Evolutionary conservation across 2,113 vertebrate genomes (phyloP), one percentile per base, ranked within the genome.

Genomic region (Raja brachyura): DNA sequence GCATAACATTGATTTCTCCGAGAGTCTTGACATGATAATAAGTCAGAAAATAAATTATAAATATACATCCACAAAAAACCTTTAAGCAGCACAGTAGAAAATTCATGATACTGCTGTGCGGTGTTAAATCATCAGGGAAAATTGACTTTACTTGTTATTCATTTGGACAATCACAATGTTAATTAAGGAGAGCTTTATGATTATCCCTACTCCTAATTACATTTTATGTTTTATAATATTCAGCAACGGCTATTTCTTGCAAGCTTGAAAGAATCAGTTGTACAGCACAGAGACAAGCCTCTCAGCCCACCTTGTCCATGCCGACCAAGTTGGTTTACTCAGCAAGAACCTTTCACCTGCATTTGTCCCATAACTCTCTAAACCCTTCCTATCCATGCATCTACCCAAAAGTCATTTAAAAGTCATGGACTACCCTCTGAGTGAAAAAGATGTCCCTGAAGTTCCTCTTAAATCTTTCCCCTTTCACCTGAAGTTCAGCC

Each of bases 161-260:
- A 48, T 79, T 79, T 33, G 39, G 14, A 79, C 48, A 39, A 79
- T 48, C 18, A 79, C 33, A 48, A 48, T 48, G 31, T 6, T 79
- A 79, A 79, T 79, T 5, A 79, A 48, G 77, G 18, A 79, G 6
- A 25, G 77, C 48, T 79, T 79, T 79, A 79, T 79, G 33, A 7
- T 16, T 48, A 39, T 79, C 31, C 16, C 14, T 79, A 48, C 6
- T 79, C 18, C 33, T 1, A 77, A 79, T 79, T 39, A 20, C 14
- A 79, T 79, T 79, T 79, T 79, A 78, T 33, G 39, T 79, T 79
- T 79, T 79, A 78, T 33, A 2, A 77, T 77, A 33, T 77, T 77
- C 76, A 79, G 14, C 33, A 79, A 39, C 33, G 48, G 10, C 11
- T 79, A 20, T 48, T 48, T 79, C 16, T 39, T 76, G n/a, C 75